These are phyloP conservation scores for Trissolcus basalis DNA, from an alignment of 1,140 invertebrate species.

Conservation along the genomic window DNA sequence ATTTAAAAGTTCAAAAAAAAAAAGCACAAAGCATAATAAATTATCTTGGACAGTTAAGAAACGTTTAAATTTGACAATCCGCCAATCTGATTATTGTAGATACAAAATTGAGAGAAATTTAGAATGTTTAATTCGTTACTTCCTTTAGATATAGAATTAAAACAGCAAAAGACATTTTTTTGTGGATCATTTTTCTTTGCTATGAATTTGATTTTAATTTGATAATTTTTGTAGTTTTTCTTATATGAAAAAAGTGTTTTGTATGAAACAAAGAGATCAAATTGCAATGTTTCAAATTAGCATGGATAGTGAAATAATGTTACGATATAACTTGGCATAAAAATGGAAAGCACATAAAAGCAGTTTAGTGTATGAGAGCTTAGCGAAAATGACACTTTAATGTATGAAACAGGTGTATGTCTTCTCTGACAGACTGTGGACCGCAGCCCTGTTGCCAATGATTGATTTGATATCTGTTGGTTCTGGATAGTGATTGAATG, in stretches of 20 bases:
- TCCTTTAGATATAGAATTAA: no score
- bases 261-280: no score
- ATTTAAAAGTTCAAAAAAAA: neutral
- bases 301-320: neutral
- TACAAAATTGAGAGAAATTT: no score
- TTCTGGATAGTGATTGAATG: slow-evolving; percentile 74
- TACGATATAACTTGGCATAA: slow-evolving; percentile 5
- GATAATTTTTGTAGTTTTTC: no score
- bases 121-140: no score
- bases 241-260: no score
- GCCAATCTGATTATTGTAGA: neutral
- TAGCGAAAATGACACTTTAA: slow-evolving; percentile 40
- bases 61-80: neutral
- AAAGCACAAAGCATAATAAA: slow-evolving; percentile 10
- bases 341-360: slow-evolving; percentile 10
- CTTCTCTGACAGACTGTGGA: slow-evolving; percentile 70
- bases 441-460: slow-evolving; percentile 65
- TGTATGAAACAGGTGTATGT: slow-evolving; percentile 48
- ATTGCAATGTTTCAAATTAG: no score
- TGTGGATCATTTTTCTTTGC: no score
- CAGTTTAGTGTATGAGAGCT: slow-evolving; percentile 19
- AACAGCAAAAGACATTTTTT: no score
- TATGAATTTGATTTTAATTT: no score
- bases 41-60: neutral
- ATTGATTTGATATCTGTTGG: slow-evolving; percentile 76